Base-by-base conservation (phyloP, 2,113 vertebrate species). In the Hippocampus comes region DNA sequence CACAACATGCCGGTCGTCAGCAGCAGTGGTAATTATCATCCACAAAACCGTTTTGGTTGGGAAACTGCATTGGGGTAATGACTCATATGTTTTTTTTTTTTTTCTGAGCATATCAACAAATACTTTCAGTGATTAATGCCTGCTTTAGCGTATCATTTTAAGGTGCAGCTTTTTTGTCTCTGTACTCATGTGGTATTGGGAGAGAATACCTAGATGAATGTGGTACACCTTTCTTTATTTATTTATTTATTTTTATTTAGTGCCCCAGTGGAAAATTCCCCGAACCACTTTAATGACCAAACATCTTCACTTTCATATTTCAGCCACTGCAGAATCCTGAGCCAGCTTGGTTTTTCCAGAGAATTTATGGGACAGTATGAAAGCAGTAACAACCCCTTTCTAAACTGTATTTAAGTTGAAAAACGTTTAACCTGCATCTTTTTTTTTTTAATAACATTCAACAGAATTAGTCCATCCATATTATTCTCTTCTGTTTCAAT, bases 51-150 rank as follows among this genome's bases (percentile, higher is more conserved):
- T 75, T 75, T 63, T 68, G 48, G 68, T 76, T 74, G 12, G 30
- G 71, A 57, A 80, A 78, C 70, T 71, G 71, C 75, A 64, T 72
- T 78, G 25, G 43, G 25, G 9, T 18, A 25, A 65, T 65, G 25
- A 76, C 46, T 72, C 73, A 53, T 34, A 34, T 20, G 67, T 14
- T 67, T 34, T 4, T 34, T 5, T 5, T 38, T 38, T 48, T 66
- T 68, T 53, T 34, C 23, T 56, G 69, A 23, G 25, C 46, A 60
- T 27, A 68, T 15, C 2, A 34, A 51, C 17, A 27, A 27, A 72
- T 66, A 65, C 5, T 66, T 59, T 59, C 61, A 14, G 18, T 20
- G 20, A 25, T 27, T 63, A 42, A 56, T 56, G 34, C 1, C 49
- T 15, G 25, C 63, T 51, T 48, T 7, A 59, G 42, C n/a, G n/a